phyloP scores from a whole-genome alignment of 1,140 invertebrate genomes.

The Euwallacea similis region DNA sequence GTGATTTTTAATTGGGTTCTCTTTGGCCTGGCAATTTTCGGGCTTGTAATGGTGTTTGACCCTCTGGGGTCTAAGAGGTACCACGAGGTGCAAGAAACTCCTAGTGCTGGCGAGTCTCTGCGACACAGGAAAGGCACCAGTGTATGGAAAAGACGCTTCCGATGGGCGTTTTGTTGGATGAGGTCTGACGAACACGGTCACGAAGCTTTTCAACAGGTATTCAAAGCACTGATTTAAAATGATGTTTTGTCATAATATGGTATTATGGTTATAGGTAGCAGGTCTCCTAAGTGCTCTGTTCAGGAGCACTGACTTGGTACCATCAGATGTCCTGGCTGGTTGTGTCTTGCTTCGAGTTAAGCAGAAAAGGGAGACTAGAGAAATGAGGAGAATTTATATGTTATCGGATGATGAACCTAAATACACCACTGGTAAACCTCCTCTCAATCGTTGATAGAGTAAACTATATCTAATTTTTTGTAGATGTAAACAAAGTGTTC shows the following conservation, averaged over 20 bases:
- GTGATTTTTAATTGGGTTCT: conserved; percentile 82
- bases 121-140: conserved; percentile 65
- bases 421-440: conserved; percentile 62
- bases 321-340: conserved; percentile 86
- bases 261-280: conserved; percentile 53
- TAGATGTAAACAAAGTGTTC: conserved; percentile 63
- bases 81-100: conserved; percentile 61
- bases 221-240: neutral
- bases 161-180: conserved; percentile 79
- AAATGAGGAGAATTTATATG: conserved; percentile 69
- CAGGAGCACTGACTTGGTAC: conserved; percentile 82
- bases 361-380: conserved; percentile 71
- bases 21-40: conserved; percentile 72
- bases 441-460: conserved; percentile 59
- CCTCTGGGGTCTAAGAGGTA: conserved; percentile 71
- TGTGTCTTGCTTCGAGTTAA: conserved; percentile 75
- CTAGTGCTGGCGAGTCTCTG: conserved; percentile 58
- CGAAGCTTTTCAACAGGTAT: conserved; percentile 80
- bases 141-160: conserved; percentile 71
- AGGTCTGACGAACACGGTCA: conserved; percentile 75
- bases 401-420: conserved; percentile 67
- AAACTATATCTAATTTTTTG: conserved; percentile 56
- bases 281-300: conserved; percentile 76
- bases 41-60: conserved; percentile 77
- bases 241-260: too few species aligned